These are phyloP conservation scores for Rhizoglyphus robini DNA, from an alignment of 1,140 invertebrate genomes.

Conservation along the genomic window DNA sequence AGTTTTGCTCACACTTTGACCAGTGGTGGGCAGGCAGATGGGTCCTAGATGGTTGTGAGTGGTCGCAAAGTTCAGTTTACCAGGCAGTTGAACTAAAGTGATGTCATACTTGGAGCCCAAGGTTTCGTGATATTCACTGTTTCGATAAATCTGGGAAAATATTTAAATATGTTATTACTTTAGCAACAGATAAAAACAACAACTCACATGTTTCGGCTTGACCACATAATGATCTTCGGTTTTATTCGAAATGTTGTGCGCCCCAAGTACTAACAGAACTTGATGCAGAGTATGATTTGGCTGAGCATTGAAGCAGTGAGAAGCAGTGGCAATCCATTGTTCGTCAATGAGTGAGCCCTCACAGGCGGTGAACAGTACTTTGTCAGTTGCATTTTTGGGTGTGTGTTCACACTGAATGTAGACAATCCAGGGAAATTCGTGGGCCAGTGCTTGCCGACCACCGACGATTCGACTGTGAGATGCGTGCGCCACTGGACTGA, in stretches of 20 bases:
- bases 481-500: neutral
- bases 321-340: slow-evolving; percentile 2
- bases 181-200: neutral
- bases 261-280: neutral
- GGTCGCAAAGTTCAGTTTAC: neutral
- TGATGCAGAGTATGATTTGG: neutral
- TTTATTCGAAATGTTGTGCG: neutral
- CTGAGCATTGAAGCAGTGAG: neutral
- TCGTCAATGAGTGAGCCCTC: neutral
- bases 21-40: neutral
- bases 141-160: neutral
- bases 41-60: neutral
- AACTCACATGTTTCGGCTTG: neutral
- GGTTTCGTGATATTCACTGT: neutral
- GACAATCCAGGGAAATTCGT: slow-evolving; percentile 25
- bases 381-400: neutral
- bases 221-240: neutral
- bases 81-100: neutral
- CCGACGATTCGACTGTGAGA: slow-evolving; percentile 21
- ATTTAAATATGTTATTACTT: neutral
- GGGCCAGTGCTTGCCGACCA: slow-evolving; percentile 20
- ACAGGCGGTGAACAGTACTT: neutral
- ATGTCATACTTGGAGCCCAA: slow-evolving; percentile 1
- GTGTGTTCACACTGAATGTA: neutral
- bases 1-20: neutral